These are phyloP conservation scores for Bombus balteatus DNA, from an alignment of 1,140 invertebrate genomes.

Conservation along the genomic window DNA sequence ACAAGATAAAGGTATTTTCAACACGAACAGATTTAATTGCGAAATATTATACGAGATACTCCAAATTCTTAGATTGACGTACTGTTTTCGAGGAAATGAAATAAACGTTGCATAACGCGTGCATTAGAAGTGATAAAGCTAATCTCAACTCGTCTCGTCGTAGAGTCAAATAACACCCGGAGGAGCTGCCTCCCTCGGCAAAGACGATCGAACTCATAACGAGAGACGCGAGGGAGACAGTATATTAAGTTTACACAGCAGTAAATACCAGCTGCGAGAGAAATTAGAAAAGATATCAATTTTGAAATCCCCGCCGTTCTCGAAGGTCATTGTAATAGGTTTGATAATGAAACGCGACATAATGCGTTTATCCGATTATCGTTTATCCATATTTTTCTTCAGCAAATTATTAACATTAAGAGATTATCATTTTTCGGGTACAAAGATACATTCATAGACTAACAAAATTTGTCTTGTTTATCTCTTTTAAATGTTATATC, in stretches of 20 bases:
- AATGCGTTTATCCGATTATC: too few relatives aligned
- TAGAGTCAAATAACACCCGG: neutral
- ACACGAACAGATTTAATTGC: neutral
- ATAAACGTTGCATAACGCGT: neutral
- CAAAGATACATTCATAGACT: too few relatives aligned
- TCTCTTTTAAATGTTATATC: too few relatives aligned
- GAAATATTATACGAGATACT: neutral
- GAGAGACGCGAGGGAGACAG: constrained; percentile 16
- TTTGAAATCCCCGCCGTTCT: neutral
- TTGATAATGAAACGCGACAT: neutral
- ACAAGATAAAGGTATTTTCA: too few relatives aligned
- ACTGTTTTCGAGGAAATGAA: neutral
- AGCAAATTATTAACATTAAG: too few relatives aligned
- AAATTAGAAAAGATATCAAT: constrained; percentile 50
- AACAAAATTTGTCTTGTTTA: too few relatives aligned
- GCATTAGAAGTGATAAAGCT: neutral
- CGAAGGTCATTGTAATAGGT: neutral
- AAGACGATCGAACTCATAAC: constrained; percentile 45
- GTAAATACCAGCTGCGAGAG: constrained; percentile 59
- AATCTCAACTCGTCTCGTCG: neutral
- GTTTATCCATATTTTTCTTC: too few relatives aligned
- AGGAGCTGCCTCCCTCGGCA: neutral
- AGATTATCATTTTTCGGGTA: too few relatives aligned
- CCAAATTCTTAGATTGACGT: neutral
- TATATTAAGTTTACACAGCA: constrained; percentile 71